Conservation (phyloP, 2,797 vertebrate genomes). For the Paguma larvata region DNA sequence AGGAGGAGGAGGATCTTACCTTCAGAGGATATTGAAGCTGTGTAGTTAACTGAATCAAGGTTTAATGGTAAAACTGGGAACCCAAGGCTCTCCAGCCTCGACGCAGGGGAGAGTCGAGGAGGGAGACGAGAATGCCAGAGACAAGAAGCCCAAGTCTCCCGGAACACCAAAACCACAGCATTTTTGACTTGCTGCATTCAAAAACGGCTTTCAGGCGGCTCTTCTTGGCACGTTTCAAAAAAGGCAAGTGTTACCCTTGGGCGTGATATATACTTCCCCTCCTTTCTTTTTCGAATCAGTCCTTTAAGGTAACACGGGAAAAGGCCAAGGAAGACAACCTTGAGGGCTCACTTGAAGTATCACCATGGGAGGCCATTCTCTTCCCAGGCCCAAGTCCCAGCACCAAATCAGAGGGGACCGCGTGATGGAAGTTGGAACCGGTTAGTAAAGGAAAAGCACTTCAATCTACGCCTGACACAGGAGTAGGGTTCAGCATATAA, state of each 20-base stretch:
- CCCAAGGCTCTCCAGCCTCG: not conserved
- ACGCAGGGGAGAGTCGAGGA: no score
- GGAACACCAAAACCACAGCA: not conserved
- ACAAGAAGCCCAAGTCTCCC: not conserved
- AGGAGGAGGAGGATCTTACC: rapidly evolving
- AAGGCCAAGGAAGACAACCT: not conserved
- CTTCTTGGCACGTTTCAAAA: not conserved
- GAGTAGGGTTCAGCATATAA: not conserved
- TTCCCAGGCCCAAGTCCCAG: not conserved
- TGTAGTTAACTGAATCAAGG: not conserved
- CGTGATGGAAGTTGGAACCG: not conserved
- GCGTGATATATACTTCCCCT: not conserved
- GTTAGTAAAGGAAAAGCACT: not conserved
- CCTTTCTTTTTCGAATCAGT: not conserved
- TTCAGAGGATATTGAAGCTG: rapidly evolving
- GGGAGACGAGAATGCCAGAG: not conserved
- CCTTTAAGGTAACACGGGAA: not conserved
- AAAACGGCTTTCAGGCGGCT: not conserved
- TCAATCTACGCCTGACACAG: not conserved
- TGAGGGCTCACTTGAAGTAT: not conserved
- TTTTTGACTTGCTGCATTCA: not conserved
- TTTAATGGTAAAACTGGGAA: not conserved
- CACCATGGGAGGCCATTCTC: not conserved
- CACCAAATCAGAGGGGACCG: not conserved
- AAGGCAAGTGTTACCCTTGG: not conserved